Percentiles rank a stretch among this genome's conserved stretches.
Evolutionary conservation across 1,140 invertebrate species (phyloP).

Genomic region (Drosophila bocqueti): DNA sequence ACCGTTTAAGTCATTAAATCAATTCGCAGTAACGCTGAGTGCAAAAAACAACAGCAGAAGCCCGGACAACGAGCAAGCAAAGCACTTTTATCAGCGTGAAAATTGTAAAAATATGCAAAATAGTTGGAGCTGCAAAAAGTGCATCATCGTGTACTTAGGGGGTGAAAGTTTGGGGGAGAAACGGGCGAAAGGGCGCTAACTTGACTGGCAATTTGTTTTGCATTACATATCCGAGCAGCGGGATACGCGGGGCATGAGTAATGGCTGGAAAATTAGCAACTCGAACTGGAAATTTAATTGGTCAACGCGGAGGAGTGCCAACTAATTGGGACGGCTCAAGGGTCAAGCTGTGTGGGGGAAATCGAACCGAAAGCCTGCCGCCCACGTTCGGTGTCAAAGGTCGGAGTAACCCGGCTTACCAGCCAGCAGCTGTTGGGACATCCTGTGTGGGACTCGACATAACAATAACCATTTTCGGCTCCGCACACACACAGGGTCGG

Average conservation of each 20-base stretch:
- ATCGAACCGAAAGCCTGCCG: slow-evolving; percentile 35
- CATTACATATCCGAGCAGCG: slow-evolving; percentile 16
- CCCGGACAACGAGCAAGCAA: slow-evolving; percentile 3
- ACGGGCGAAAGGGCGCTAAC: background rate
- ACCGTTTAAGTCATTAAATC: slow-evolving; percentile 72
- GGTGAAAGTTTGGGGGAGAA: background rate
- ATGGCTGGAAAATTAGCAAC: slow-evolving; percentile 20
- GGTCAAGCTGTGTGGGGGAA: slow-evolving; percentile 28
- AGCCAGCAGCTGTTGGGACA: slow-evolving; percentile 67
- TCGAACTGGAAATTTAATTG: slow-evolving; percentile 34
- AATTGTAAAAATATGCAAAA: slow-evolving; percentile 69
- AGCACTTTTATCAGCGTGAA: slow-evolving; percentile 53
- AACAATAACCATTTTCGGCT: slow-evolving; percentile 75
- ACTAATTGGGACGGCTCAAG: slow-evolving; percentile 18
- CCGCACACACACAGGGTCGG: slow-evolving; percentile 8
- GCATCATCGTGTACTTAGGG: slow-evolving; percentile 6
- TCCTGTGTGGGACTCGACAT: slow-evolving; percentile 64
- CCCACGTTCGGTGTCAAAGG: slow-evolving; percentile 67
- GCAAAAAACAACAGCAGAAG: slow-evolving; percentile 11
- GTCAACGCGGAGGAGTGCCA: slow-evolving; percentile 10
- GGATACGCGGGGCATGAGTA: slow-evolving; percentile 5
- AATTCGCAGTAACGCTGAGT: slow-evolving; percentile 32
- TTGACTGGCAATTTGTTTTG: slow-evolving; percentile 35
- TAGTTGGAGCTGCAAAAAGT: slow-evolving; percentile 29
- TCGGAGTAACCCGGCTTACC: slow-evolving; percentile 18